Percentiles rank a stretch among this genome's conserved stretches.
Evolutionary conservation across 30 jellyfish, hydroid and myxozoan species (phyloP).

Genomic region (Aurelia aurita): DNA sequence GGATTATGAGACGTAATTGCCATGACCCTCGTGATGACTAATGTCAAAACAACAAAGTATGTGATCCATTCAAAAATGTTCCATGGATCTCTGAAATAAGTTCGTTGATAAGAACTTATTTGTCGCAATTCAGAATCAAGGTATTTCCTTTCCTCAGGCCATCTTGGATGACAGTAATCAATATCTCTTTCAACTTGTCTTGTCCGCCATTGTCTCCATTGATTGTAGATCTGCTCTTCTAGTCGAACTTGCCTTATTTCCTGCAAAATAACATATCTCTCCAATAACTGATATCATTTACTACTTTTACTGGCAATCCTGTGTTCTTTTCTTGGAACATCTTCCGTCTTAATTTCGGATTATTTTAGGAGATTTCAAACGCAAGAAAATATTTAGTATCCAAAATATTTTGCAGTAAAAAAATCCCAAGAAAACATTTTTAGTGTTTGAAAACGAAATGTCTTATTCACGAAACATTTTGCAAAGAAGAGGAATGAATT

Average conservation of each 20-base stretch:
- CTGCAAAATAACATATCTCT: constrained; percentile 11
- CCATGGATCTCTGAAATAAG: constrained; percentile 99
- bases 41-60: constrained; percentile 85
- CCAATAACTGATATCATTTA: too few relatives aligned
- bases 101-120: constrained; percentile 95
- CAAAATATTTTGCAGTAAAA: too few relatives aligned
- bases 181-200: constrained; percentile 96
- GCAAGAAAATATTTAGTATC: too few relatives aligned
- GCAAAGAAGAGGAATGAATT: too few relatives aligned
- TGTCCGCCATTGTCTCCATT: constrained; percentile 99
- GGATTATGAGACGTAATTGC: constrained; percentile 73
- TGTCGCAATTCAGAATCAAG: constrained; percentile 98
- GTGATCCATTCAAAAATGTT: constrained; percentile 99
- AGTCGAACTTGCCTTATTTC: constrained; percentile 89
- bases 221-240: constrained; percentile 89
- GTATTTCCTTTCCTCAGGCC: constrained; percentile 99
- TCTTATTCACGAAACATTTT: too few relatives aligned
- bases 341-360: too few relatives aligned
- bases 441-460: too few relatives aligned
- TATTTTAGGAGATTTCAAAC: too few relatives aligned
- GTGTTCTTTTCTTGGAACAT: too few relatives aligned
- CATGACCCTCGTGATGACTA: constrained; percentile 89
- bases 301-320: too few relatives aligned
- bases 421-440: too few relatives aligned
- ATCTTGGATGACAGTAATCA: constrained; percentile 96